phyloP scores from a whole-genome alignment of 2,797 vertebrate genomes.

The Paratrypauchen microcephalus region DNA sequence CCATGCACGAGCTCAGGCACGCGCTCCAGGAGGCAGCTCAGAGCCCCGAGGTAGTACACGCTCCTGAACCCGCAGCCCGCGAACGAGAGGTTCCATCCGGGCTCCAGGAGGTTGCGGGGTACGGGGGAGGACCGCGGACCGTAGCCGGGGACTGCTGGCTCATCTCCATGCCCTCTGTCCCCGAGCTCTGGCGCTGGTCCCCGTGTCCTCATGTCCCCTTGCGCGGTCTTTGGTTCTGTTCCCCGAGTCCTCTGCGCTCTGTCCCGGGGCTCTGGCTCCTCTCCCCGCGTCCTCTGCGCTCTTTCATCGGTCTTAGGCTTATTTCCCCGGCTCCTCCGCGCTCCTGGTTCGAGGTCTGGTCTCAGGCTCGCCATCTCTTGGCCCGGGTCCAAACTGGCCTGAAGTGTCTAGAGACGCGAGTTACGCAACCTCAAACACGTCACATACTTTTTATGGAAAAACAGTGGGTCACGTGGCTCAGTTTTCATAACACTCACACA shows the following conservation, averaged over 20 bases:
- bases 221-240: neutral
- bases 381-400: neutral
- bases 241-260: neutral
- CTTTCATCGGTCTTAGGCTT: neutral
- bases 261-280: neutral
- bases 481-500: neutral
- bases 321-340: neutral
- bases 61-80: conserved; percentile 88
- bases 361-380: too few relatives aligned
- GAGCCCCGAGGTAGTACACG: conserved; percentile 84
- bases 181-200: too few relatives aligned
- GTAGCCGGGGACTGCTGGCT: neutral
- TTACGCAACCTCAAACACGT: neutral
- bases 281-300: neutral
- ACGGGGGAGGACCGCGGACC: neutral
- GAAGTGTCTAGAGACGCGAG: neutral
- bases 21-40: conserved; percentile 80
- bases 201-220: neutral
- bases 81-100: conserved; percentile 85
- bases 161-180: neutral
- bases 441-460: neutral
- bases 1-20: conserved; percentile 76
- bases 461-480: neutral
- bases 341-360: neutral
- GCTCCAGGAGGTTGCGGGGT: neutral